Percentiles rank a stretch among this genome's conserved stretches.
phyloP scores from a whole-genome alignment of 2,888 invertebrate species.

The Sturmia bella region DNA sequence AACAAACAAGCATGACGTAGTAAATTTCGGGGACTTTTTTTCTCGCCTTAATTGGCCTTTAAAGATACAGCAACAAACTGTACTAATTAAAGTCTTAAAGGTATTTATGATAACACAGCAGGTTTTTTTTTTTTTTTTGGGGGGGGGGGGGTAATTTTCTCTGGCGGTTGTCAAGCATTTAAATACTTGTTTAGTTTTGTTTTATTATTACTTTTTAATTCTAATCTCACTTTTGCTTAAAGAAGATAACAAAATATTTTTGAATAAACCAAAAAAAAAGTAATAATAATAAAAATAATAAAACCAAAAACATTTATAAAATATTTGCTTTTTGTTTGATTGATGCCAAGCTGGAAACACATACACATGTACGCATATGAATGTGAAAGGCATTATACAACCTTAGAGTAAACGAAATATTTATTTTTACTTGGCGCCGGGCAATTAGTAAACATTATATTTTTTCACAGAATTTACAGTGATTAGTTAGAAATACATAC shows the following conservation, averaged over 20 bases:
- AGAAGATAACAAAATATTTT: constrained; percentile 28
- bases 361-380: too few relatives aligned
- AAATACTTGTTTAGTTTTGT: background rate
- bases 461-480: constrained; percentile 23
- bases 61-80: background rate
- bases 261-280: background rate
- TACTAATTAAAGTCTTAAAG: background rate
- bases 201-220: constrained; percentile 28
- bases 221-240: constrained; percentile 35
- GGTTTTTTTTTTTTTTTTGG: too few relatives aligned
- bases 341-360: background rate
- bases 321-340: constrained; percentile 20
- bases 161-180: constrained; percentile 40
- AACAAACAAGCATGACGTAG: constrained; percentile 13
- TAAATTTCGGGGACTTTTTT: background rate
- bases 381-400: background rate
- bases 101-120: background rate
- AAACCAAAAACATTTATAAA: background rate
- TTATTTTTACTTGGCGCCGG: constrained; percentile 56
- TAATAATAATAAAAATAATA: too few relatives aligned
- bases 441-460: constrained; percentile 39
- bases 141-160: background rate
- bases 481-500: constrained; percentile 24
- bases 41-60: background rate
- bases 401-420: constrained; percentile 39